Base-by-base conservation (phyloP, 1,140 invertebrate genomes). In the Lepidostoma basale region DNA sequence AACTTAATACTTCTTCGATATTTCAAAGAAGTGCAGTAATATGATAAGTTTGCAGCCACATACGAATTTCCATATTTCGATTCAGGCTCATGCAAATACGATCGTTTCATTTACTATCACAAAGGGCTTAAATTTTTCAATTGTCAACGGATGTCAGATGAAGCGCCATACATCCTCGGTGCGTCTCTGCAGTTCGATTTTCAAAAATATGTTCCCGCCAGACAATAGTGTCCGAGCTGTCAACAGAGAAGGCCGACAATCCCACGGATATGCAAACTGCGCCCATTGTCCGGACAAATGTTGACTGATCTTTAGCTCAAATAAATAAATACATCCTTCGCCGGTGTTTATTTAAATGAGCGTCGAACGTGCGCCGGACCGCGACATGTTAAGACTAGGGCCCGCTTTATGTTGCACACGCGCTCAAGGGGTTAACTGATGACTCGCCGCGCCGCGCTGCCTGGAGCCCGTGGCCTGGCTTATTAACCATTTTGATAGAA, bases 241-340 rank as follows among this genome's bases (percentile, higher is more conserved):
- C 62, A 65, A 65, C 56, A 40, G 54, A 14, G 52, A 25, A 6
- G 28, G 52, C 36, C 36, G 54, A 68, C 67, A 63, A 14, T 23
- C 52, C 54, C 40, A 45, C 66, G 42, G 56, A 68, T 56, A 59
- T 62, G 66, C 59, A 45, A 68, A 68, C 56, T 60, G 44, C 39
- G 33, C 66, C 42, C 56, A 62, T 62, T 69, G 60, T 68, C 58
- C 39, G 47, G 40, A 58, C 54, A 64, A 69, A 69, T 69, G 68
- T 69, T 69, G 68, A 69, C 68, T 58, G 36, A 64, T 69, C 68
- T 65, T 64, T 63, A 64, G 60, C 39, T 62, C 49, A 58, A 47
- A 58, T 58, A 69, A 69, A 69, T 45, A 69, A 49, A 62, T 47
- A 66, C 52, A 66, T 58, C 47, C 64, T 39, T 56, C 39, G 47